A percentile compares a stretch with the other conserved stretches of the same genome.
Conservation (phyloP, 2,888 invertebrate species). For the Cataglyphis albicans region DNA sequence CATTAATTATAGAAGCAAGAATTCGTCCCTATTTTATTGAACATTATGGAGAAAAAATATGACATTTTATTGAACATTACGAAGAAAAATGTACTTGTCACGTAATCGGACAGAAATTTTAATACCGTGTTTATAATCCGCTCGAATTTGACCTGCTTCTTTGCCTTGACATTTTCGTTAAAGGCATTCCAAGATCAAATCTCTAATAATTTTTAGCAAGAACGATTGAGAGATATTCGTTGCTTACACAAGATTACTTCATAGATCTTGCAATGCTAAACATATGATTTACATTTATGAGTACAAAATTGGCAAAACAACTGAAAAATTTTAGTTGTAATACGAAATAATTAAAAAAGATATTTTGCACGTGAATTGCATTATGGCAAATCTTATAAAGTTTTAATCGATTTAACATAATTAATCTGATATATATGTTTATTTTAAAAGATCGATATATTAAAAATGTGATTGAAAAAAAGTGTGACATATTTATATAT, state of each 20-base stretch:
- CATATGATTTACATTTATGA: neutral
- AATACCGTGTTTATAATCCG: neutral
- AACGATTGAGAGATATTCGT: slow-evolving; percentile 62
- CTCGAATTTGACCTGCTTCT: slow-evolving; percentile 41
- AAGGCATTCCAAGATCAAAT: slow-evolving; percentile 56
- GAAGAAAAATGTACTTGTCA: neutral
- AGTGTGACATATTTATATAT: neutral
- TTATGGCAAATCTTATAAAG: neutral
- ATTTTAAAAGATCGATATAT: neutral
- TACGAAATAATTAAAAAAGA: neutral
- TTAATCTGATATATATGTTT: neutral
- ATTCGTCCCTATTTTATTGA: neutral
- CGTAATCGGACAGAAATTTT: neutral
- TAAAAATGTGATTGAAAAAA: neutral
- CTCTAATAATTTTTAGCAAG: slow-evolving; percentile 56
- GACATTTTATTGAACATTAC: neutral
- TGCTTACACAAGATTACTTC: slow-evolving; percentile 60
- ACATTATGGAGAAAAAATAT: slow-evolving; percentile 18
- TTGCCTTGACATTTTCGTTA: slow-evolving; percentile 78
- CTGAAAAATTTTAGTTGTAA: neutral
- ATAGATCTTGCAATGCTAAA: slow-evolving; percentile 51
- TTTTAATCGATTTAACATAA: neutral
- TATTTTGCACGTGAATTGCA: neutral
- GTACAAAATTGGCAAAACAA: neutral
- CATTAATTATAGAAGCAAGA: neutral